A percentile compares a stretch with the other conserved stretches of the same genome.
Evolutionary conservation across 2,797 vertebrate species (phyloP).

Genomic region (Enoplosus armatus): DNA sequence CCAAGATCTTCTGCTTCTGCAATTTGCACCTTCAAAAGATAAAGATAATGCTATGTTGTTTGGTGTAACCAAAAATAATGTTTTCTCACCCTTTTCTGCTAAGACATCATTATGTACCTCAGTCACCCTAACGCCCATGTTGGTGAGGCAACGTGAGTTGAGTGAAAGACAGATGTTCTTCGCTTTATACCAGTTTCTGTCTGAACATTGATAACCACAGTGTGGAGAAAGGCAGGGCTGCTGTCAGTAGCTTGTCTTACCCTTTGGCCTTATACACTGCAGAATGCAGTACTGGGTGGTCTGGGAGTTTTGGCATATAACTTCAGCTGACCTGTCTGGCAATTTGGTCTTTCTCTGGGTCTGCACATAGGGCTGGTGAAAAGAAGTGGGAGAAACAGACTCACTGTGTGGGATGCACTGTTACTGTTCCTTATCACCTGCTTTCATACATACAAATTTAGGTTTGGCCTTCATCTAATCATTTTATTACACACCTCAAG

Average conservation of each 20-base stretch:
- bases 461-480: not conserved
- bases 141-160: slow-evolving; percentile 15
- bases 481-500: not conserved
- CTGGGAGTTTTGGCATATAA: slow-evolving; percentile 15
- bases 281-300: slow-evolving; percentile 21
- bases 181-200: slow-evolving; percentile 16
- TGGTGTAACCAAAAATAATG: slow-evolving; percentile 10
- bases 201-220: slow-evolving; percentile 8
- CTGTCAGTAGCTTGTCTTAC: slow-evolving; percentile 45
- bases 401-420: not conserved
- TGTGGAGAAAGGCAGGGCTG: slow-evolving; percentile 1
- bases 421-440: not conserved
- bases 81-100: slow-evolving; percentile 25
- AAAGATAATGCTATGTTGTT: slow-evolving; percentile 10
- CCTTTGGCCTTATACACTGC: slow-evolving; percentile 15
- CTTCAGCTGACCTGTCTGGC: slow-evolving; percentile 9
- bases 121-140: not conserved
- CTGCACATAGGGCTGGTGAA: not conserved
- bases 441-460: not conserved
- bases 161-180: slow-evolving; percentile 15
- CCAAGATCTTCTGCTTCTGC: slow-evolving; percentile 8
- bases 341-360: slow-evolving; percentile 6
- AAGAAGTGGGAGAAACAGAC: not conserved
- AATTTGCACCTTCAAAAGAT: slow-evolving; percentile 6
- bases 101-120: not conserved